phyloP scores from a whole-genome alignment of 2,888 invertebrate species.

The Acronicta aceris region DNA sequence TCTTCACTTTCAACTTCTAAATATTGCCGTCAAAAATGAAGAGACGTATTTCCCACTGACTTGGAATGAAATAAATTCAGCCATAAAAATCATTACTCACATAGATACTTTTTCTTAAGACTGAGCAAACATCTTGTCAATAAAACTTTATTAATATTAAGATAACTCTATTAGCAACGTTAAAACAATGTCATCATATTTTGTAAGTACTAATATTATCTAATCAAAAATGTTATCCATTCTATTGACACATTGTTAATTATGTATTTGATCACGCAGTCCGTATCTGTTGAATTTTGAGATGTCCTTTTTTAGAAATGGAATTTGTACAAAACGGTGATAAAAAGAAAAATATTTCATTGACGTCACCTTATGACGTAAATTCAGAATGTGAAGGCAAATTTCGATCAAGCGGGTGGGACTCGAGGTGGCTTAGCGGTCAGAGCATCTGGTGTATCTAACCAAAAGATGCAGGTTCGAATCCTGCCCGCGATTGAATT shows the following conservation, averaged over 20 bases:
- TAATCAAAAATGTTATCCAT: conserved; percentile 39
- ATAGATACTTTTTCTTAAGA: neutral
- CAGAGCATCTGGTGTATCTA: too few relatives aligned
- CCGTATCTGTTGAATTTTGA: conserved; percentile 25
- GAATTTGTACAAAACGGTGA: conserved; percentile 1
- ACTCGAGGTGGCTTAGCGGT: too few relatives aligned
- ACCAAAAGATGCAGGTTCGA: too few relatives aligned
- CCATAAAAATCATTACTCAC: neutral
- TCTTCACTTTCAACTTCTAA: too few relatives aligned
- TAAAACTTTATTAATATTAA: conserved; percentile 44
- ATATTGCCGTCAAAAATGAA: neutral
- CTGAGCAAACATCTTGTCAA: conserved; percentile 20
- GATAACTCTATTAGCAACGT: conserved; percentile 35
- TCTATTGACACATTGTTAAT: conserved; percentile 28
- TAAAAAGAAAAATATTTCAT: neutral
- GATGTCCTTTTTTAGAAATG: conserved; percentile 6
- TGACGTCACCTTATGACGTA: too few relatives aligned
- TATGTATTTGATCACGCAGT: conserved; percentile 43
- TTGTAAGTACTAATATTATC: conserved; percentile 18
- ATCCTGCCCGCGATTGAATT: too few relatives aligned
- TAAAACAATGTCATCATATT: conserved; percentile 37
- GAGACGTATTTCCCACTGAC: neutral
- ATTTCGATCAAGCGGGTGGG: too few relatives aligned
- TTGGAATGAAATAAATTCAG: neutral
- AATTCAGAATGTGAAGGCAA: too few relatives aligned